Evolutionary conservation across 1,140 invertebrate species (phyloP), one percentile per base, ranked within the genome.

Genomic region (Drosophila varians): DNA sequence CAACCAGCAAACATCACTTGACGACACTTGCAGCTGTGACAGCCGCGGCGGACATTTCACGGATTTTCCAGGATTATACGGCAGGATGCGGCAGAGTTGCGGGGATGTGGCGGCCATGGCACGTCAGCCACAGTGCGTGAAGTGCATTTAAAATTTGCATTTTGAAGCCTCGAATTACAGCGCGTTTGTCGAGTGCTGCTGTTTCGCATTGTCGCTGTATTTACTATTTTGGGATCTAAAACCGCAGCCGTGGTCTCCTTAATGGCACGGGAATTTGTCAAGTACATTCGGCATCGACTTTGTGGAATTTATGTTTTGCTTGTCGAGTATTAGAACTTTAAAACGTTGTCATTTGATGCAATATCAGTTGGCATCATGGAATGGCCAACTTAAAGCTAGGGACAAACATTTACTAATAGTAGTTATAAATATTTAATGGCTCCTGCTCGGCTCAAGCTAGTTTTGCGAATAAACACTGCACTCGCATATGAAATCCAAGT

Each of bases 71-170:
- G 62, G 40, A 55, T 55, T 55, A 38, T 42, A 16, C 38, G 3
- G 49, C 3, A 25, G 56, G 6, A 12, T 11, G 14, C 8, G 9
- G 40, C n/a, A 12, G 2, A 36, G n/a, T 14, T 31, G 28, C 7
- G 43, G 7, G 8, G 18, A 25, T n/a, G n/a, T n/a, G n/a, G 21
- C 12, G 46, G 16, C 3, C 43, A 7, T 34, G 11, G 14, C n/a
- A 11, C 75, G 56, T 84, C 79, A 84, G 61, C 57, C 73, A 72
- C 80, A 86, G 62, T 80, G 82, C 73, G 77, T 87, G 77, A 74
- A 87, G 74, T 80, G 82, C 80, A 86, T 86, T 80, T 86, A 77
- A 70, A 74, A 77, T 73, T 72, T 80, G 82, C 80, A 74, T 86
- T 77, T 86, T 84, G 53, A 65, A 72, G 56, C 77, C 82, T 87